Percentiles rank a stretch among this genome's conserved stretches.
These are phyloP conservation scores for Venturia canescens DNA, from an alignment of 1,140 invertebrate genomes.

Conservation along the genomic window DNA sequence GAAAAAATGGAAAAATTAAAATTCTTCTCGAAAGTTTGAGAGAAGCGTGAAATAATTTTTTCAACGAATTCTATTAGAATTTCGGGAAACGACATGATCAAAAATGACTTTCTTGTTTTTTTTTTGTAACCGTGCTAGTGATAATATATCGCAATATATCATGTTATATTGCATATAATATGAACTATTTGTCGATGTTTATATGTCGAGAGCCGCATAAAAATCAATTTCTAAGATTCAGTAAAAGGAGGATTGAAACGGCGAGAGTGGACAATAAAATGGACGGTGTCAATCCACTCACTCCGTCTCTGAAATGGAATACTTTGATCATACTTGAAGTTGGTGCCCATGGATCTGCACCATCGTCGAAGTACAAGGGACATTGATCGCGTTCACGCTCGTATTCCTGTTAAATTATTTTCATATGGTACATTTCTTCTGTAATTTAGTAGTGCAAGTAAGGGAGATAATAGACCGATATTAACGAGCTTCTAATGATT, in stretches of 20 bases:
- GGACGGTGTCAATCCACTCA: background rate
- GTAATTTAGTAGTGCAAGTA: background rate
- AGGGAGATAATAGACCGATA: constrained; percentile 25
- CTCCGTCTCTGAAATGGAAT: constrained; percentile 77
- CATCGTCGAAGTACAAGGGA: constrained; percentile 96
- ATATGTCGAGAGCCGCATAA: background rate
- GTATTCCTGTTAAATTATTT: constrained; percentile 70
- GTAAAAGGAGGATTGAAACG: background rate
- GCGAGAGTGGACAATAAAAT: background rate
- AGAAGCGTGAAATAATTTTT: no score
- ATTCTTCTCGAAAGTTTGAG: no score
- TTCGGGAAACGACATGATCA: no score
- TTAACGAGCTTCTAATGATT: constrained; percentile 16
- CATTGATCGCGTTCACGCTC: constrained; percentile 88
- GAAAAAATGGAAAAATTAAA: no score
- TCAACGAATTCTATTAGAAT: no score
- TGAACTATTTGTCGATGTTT: background rate
- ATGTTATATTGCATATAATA: no score
- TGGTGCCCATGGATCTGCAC: constrained; percentile 88
- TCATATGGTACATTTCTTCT: background rate
- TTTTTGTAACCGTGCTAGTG: background rate
- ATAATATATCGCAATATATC: background rate
- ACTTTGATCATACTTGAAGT: constrained; percentile 85
- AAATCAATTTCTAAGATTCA: background rate
- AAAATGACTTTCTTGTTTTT: no score